Evolutionary conservation across 1,140 invertebrate genomes (phyloP).

Genomic region (Gryllus bimaculatus): DNA sequence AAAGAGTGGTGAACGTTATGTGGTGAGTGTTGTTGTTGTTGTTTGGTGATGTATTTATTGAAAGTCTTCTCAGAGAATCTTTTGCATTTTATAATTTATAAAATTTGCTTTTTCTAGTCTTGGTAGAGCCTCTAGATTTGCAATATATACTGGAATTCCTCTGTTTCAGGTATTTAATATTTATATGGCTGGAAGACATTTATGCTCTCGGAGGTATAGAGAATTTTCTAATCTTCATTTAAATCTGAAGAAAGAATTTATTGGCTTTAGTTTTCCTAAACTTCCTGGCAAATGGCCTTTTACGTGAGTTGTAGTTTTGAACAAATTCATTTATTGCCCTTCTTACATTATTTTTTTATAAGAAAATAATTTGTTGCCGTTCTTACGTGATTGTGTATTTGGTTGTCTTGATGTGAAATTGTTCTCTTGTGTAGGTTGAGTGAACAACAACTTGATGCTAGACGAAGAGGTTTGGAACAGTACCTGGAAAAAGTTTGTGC

Average conservation of each 20-base stretch:
- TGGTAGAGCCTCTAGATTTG: background rate
- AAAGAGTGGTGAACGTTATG: slow-evolving; percentile 81
- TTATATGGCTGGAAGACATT: slow-evolving; percentile 95
- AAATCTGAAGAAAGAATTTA: slow-evolving; percentile 89
- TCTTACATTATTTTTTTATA: background rate
- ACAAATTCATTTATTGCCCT: background rate
- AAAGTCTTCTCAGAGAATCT: too few relatives aligned
- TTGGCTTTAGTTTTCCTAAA: slow-evolving; percentile 96
- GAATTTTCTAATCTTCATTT: slow-evolving; percentile 89
- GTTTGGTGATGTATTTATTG: background rate
- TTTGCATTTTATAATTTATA: too few relatives aligned
- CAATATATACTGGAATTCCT: slow-evolving; percentile 6
- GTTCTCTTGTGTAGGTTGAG: slow-evolving; percentile 47
- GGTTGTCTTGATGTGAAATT: background rate
- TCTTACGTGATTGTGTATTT: background rate
- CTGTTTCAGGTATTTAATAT: slow-evolving; percentile 78
- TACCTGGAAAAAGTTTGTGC: slow-evolving; percentile 98
- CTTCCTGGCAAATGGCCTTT: slow-evolving; percentile 98
- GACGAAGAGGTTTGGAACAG: slow-evolving; percentile 88
- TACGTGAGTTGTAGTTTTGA: slow-evolving; percentile 42
- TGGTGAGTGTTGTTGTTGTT: slow-evolving; percentile 44
- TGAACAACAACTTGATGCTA: slow-evolving; percentile 92
- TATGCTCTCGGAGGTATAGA: slow-evolving; percentile 91
- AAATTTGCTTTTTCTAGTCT: background rate
- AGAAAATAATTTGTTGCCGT: background rate